A percentile compares a stretch with the other conserved stretches of the same genome.
Conservation (phyloP, 2,888 invertebrate genomes). For the Chesias legatella region DNA sequence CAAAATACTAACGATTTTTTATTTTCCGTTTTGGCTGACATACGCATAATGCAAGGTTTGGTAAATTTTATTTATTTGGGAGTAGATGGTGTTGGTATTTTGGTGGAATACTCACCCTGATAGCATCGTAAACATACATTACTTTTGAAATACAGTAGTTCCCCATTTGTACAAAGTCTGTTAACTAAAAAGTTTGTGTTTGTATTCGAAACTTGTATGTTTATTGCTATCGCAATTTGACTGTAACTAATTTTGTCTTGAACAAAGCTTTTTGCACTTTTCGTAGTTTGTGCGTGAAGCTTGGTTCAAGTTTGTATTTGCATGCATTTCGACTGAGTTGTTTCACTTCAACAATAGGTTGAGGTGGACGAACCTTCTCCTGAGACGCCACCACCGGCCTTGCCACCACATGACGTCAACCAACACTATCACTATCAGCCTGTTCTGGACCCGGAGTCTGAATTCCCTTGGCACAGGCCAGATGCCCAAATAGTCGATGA, state of each 20-base stretch:
- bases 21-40: conserved; percentile 40
- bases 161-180: not conserved
- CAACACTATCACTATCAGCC: conserved; percentile 57
- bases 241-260: conserved; percentile 57
- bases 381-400: conserved; percentile 50
- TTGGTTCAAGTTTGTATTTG: conserved; percentile 65
- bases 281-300: conserved; percentile 51
- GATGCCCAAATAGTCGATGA: conserved; percentile 47
- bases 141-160: conserved; percentile 1
- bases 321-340: conserved; percentile 69
- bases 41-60: conserved; percentile 56
- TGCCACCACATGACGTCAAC: conserved; percentile 47
- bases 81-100: conserved; percentile 78
- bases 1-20: conserved; percentile 78
- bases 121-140: conserved; percentile 59
- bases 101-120: conserved; percentile 66
- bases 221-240: conserved; percentile 33
- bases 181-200: not conserved
- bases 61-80: conserved; percentile 42
- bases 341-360: conserved; percentile 74
- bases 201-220: conserved; percentile 47
- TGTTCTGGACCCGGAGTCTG: conserved; percentile 60
- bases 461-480: conserved; percentile 74
- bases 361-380: conserved; percentile 42
- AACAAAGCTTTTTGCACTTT: conserved; percentile 64